phyloP scores from a whole-genome alignment of 1,140 invertebrate species.

The Diachasma alloeum region DNA sequence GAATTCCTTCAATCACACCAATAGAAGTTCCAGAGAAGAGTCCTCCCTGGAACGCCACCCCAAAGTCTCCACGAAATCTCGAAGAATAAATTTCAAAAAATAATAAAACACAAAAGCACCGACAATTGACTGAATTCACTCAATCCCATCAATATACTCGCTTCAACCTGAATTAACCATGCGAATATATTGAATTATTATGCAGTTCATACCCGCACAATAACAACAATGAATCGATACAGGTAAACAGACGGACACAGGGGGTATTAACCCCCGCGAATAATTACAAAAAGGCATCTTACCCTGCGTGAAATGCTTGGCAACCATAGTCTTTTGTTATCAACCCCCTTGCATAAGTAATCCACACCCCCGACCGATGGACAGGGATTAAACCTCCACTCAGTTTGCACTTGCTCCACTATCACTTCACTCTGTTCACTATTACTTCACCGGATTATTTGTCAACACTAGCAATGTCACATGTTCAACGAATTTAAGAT shows the following conservation, averaged over 20 bases:
- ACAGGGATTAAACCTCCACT: not conserved
- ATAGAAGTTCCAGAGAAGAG: too few species aligned
- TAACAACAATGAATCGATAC: not conserved
- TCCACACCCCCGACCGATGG: constrained; percentile 11
- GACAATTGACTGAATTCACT: too few species aligned
- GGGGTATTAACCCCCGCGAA: not conserved
- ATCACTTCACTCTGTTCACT: not conserved
- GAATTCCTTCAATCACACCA: too few species aligned
- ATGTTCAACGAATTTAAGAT: not conserved
- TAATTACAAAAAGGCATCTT: constrained; percentile 7
- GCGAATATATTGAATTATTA: too few species aligned
- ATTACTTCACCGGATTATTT: not conserved
- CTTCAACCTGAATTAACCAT: too few species aligned
- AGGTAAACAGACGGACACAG: not conserved
- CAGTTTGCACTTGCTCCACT: not conserved
- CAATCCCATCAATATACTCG: too few species aligned
- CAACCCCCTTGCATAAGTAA: constrained; percentile 13
- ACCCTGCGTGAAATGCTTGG: constrained; percentile 37
- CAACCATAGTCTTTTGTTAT: constrained; percentile 33
- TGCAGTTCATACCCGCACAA: not conserved
- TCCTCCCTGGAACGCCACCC: too few species aligned
- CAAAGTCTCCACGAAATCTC: too few species aligned
- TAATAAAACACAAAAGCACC: too few species aligned
- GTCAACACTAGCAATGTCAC: not conserved
- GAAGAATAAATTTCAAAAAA: too few species aligned